Evolutionary conservation across 2,888 invertebrate genomes (phyloP).

Genomic region (Marronus borbonicus): DNA sequence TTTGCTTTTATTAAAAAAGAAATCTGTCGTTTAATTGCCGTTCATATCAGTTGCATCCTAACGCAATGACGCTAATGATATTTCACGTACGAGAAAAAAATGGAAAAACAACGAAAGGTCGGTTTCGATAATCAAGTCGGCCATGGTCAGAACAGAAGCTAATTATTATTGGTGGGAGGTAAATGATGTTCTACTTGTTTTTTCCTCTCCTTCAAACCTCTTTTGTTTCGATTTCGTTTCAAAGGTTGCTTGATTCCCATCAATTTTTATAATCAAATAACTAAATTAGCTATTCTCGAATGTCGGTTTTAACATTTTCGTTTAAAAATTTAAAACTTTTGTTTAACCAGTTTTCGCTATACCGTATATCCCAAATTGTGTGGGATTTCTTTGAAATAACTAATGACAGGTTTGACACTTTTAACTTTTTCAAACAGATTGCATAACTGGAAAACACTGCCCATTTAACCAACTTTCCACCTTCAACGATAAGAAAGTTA

Average conservation of each 20-base stretch:
- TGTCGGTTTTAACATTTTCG: no score
- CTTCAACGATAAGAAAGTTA: no score
- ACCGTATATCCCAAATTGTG: not conserved
- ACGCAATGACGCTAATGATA: slow-evolving; percentile 3
- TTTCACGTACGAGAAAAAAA: not conserved
- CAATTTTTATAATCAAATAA: not conserved
- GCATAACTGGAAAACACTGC: no score
- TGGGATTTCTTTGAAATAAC: not conserved
- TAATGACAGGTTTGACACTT: no score
- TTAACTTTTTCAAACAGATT: not conserved
- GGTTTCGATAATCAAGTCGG: slow-evolving; percentile 6
- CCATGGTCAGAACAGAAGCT: slow-evolving; percentile 13
- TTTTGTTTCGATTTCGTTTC: slow-evolving; percentile 12
- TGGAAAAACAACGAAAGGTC: not conserved
- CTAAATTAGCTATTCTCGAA: no score
- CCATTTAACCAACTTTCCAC: no score
- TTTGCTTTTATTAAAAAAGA: slow-evolving; percentile 14
- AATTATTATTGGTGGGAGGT: slow-evolving; percentile 25
- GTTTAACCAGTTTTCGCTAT: not conserved
- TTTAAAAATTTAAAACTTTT: no score
- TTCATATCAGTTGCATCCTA: not conserved
- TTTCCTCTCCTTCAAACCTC: not conserved
- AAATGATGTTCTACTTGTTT: slow-evolving; percentile 4
- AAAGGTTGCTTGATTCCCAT: not conserved
- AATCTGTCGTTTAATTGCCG: not conserved